These are phyloP conservation scores for Rugalucina vietnamica DNA, from an alignment of 2,888 invertebrate genomes.

Conservation along the genomic window DNA sequence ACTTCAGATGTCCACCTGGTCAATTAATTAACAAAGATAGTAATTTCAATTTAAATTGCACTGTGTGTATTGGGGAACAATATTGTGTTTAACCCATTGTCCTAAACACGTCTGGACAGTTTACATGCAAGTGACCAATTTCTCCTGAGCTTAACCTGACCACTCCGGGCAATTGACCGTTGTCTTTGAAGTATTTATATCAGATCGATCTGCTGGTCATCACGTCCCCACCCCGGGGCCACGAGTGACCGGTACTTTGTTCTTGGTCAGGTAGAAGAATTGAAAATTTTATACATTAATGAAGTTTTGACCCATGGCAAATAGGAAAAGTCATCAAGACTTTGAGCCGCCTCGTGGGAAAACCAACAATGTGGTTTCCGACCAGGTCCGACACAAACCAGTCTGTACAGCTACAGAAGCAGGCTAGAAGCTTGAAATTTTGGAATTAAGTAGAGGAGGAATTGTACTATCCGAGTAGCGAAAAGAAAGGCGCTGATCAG, in stretches of 20 bases:
- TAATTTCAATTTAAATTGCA: background rate
- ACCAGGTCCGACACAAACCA: too few species aligned
- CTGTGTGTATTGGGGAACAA: background rate
- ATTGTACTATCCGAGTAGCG: too few species aligned
- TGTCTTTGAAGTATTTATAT: constrained; percentile 4
- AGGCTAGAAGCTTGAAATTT: too few species aligned
- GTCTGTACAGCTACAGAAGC: too few species aligned
- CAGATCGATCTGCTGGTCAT: background rate
- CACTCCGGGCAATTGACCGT: constrained; percentile 27
- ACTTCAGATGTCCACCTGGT: background rate
- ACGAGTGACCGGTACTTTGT: background rate
- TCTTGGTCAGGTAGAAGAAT: background rate
- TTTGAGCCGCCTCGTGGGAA: too few species aligned
- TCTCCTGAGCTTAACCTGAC: background rate
- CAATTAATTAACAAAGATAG: background rate
- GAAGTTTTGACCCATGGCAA: background rate
- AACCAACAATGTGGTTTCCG: too few species aligned
- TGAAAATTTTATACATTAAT: background rate
- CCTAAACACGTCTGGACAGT: background rate
- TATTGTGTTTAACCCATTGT: background rate
- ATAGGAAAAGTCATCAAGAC: constrained; percentile 4
- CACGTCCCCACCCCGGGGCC: background rate
- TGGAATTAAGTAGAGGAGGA: too few species aligned
- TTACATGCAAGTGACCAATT: constrained; percentile 8
- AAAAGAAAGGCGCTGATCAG: too few species aligned